Base-by-base conservation (phyloP, 2,113 vertebrate genomes). In the Corythaeola cristata region DNA sequence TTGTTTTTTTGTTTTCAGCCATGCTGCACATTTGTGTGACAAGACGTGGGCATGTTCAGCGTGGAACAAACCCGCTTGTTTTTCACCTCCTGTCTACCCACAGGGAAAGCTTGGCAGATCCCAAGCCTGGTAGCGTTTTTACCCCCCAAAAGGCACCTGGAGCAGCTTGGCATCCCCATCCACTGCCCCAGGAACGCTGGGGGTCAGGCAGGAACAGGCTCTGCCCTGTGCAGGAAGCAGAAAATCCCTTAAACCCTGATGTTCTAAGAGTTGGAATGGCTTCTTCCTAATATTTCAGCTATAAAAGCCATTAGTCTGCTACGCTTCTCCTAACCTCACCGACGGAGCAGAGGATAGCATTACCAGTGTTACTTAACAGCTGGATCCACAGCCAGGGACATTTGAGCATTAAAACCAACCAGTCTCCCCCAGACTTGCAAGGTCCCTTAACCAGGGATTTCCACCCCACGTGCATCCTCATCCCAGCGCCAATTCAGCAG, bases 1-100 rank as follows among this genome's bases (percentile, higher is more conserved):
- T 95, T 96, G 95, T 95, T 97, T 97, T 97, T 96, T 94, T 97
- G 96, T 96, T 97, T 92, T 85, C 89, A 90, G 82, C 95, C n/a
- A 0, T 90, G 95, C 94, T 90, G 68, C 85, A 94, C 88, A 90
- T 92, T 96, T 91, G 49, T 95, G 96, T 94, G 95, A 97, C 91
- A 96, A 94, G 93, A 93, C 84, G 92, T 96, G 92, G 97, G 96
- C 96, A 94, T 37, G 50, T 89, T 92, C 92, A 69, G 87, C 1
- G 1, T 63, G 49, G 95, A 95, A 94, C 87, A 95, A 92, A 94
- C 91, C 69, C 37, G 77, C 91, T 95, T 82, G 87, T 88, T 95
- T 95, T 78, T 94, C 95, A 93, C 89, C 89, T 92, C 68, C 89
- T 66, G 45, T 72, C 96, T 93, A 56, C 95, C 94, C 94, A 94